These are phyloP conservation scores for Ancistrus triradiatus DNA, from an alignment of 2,113 vertebrate genomes.

Conservation along the genomic window DNA sequence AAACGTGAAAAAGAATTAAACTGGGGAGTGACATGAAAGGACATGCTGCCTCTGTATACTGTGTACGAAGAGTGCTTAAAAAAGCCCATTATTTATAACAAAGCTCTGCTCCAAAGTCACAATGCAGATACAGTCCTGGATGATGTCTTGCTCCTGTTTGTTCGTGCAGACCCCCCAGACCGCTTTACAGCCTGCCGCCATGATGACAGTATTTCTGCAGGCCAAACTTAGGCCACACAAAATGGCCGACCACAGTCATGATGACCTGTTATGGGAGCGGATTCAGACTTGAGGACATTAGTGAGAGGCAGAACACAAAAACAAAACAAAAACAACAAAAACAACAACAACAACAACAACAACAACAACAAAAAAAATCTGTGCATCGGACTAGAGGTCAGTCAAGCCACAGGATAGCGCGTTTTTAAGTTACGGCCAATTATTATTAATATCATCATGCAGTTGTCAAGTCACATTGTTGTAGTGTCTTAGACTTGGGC, in stretches of 20 bases:
- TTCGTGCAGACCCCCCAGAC: slow-evolving; percentile 44
- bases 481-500: too few species aligned
- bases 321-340: too few species aligned
- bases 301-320: neutral
- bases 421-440: too few species aligned
- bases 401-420: too few species aligned
- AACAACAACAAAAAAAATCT: too few species aligned
- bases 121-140: slow-evolving; percentile 21
- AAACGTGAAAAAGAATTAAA: slow-evolving; percentile 32
- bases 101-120: slow-evolving; percentile 22
- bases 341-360: too few species aligned
- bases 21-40: slow-evolving; percentile 43
- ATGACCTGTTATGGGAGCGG: slow-evolving; percentile 1
- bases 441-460: too few species aligned
- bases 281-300: slow-evolving; percentile 5
- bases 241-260: slow-evolving; percentile 31
- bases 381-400: too few species aligned
- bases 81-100: slow-evolving; percentile 8
- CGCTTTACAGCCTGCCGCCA: slow-evolving; percentile 48
- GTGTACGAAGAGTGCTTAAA: too few species aligned
- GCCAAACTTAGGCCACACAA: slow-evolving; percentile 8
- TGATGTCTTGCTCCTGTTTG: too few species aligned
- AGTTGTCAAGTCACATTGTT: too few species aligned
- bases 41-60: slow-evolving; percentile 51
- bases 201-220: slow-evolving; percentile 28